Conservation (phyloP, 1,140 invertebrate genomes). For the Daktulosphaira vitifoliae region DNA sequence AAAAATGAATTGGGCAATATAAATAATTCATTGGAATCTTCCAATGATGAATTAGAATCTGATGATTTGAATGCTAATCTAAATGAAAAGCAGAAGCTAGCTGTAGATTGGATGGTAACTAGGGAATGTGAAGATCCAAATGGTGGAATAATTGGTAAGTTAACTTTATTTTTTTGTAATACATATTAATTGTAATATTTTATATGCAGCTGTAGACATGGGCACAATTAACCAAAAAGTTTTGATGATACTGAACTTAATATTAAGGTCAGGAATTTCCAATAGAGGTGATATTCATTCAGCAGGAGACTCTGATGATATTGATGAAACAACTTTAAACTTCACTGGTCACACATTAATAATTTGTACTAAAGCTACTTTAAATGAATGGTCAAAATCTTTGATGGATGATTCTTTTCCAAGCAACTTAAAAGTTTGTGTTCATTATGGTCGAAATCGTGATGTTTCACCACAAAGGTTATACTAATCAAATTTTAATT, state of each 20-base stretch:
- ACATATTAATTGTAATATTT: not conserved
- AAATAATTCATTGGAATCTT: no score
- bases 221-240: not conserved
- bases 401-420: not conserved
- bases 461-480: not conserved
- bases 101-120: not conserved
- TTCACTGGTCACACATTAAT: not conserved
- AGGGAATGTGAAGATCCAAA: constrained; percentile 1
- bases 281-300: not conserved
- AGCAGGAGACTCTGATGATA: not conserved
- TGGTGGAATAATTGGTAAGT: constrained; percentile 7
- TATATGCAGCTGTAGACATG: constrained; percentile 4
- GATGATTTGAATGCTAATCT: not conserved
- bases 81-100: not conserved
- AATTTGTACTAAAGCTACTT: not conserved
- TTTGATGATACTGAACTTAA: not conserved
- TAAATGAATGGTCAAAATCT: not conserved
- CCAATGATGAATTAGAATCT: no score
- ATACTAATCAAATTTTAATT: no score
- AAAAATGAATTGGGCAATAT: no score
- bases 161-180: not conserved
- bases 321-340: not conserved
- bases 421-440: not conserved
- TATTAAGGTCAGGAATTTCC: not conserved
- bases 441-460: not conserved